Evolutionary conservation across 2,888 invertebrate genomes (phyloP).

Genomic region (Parnassius apollo): DNA sequence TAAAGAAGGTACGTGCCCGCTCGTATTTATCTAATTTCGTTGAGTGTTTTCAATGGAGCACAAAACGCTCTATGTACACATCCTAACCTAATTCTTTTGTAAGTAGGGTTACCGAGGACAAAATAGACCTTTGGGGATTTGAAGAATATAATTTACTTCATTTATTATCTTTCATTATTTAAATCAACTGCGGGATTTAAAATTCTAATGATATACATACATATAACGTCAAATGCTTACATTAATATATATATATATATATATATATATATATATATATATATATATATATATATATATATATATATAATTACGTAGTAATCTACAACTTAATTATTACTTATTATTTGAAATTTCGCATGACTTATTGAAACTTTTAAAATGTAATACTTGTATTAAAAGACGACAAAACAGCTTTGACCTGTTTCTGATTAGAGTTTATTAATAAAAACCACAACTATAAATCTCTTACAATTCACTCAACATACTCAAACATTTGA

Average conservation of each 20-base stretch:
- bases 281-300: too few relatives aligned
- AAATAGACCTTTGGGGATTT: constrained; percentile 12
- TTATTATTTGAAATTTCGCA: neutral
- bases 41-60: constrained; percentile 26
- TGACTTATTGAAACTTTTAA: neutral
- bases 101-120: constrained; percentile 16
- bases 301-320: too few relatives aligned
- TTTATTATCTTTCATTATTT: neutral
- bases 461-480: too few relatives aligned
- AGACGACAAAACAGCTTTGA: too few relatives aligned
- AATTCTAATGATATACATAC: neutral
- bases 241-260: too few relatives aligned
- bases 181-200: neutral
- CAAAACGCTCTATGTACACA: constrained; percentile 19
- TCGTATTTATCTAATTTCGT: constrained; percentile 25
- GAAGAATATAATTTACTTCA: constrained; percentile 1
- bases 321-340: too few relatives aligned
- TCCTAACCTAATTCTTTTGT: constrained; percentile 23
- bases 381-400: neutral
- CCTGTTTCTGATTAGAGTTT: too few relatives aligned
- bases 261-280: too few relatives aligned
- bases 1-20: constrained; percentile 86
- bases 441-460: too few relatives aligned
- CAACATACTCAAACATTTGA: too few relatives aligned
- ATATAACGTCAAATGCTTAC: neutral